Evolutionary conservation across 2,888 invertebrate species (phyloP).

Genomic region (Meloe dianella): DNA sequence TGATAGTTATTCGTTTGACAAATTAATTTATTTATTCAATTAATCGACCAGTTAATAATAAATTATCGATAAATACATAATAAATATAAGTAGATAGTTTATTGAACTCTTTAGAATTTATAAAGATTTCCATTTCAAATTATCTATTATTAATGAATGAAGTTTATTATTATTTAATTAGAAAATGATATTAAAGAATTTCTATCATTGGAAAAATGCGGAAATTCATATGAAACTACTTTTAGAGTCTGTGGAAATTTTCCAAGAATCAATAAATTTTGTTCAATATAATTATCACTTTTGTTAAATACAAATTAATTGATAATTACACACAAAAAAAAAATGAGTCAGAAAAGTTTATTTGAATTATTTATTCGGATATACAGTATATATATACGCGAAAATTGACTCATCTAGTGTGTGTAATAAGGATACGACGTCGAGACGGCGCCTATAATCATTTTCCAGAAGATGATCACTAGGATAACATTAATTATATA

Average conservation of each 20-base stretch:
- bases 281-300: no score
- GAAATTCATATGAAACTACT: background rate
- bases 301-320: no score
- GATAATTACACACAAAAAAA: slow-evolving; percentile 9
- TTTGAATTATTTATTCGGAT: background rate
- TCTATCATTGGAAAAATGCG: background rate
- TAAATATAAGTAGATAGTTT: background rate
- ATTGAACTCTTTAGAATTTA: background rate
- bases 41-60: background rate
- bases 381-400: no score
- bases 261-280: background rate
- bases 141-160: background rate
- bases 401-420: slow-evolving; percentile 20
- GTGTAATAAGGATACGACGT: slow-evolving; percentile 18
- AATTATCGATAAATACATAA: background rate
- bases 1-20: background rate
- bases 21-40: background rate
- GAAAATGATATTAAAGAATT: background rate
- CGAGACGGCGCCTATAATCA: slow-evolving; percentile 21
- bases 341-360: slow-evolving; percentile 18
- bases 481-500: slow-evolving; percentile 6
- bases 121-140: background rate
- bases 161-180: background rate
- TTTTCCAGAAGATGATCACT: slow-evolving; percentile 17
- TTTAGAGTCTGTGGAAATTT: background rate